A percentile compares a stretch with the other conserved stretches of the same genome.
These are phyloP conservation scores for Bombus pyrosoma DNA, from an alignment of 1,140 invertebrate species.

Conservation along the genomic window DNA sequence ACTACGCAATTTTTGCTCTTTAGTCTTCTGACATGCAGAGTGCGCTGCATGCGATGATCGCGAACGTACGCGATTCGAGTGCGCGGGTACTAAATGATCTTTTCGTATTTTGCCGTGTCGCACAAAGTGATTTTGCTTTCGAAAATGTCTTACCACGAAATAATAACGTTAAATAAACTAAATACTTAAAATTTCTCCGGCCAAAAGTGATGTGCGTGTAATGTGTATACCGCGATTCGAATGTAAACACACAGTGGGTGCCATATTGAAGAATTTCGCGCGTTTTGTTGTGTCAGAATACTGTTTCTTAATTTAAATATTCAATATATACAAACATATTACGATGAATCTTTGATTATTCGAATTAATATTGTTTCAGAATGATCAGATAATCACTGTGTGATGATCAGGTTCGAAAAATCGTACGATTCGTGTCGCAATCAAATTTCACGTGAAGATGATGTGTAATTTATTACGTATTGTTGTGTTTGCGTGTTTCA, in stretches of 20 bases:
- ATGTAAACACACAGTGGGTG: neutral
- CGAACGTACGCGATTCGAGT: neutral
- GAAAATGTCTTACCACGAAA: neutral
- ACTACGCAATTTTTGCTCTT: neutral
- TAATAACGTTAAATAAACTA: neutral
- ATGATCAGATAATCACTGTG: neutral
- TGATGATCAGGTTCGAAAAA: too few relatives aligned
- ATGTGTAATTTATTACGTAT: neutral
- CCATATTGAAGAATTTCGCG: neutral
- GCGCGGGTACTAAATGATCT: neutral
- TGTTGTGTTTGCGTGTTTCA: neutral
- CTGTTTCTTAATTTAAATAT: neutral
- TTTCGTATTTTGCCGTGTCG: neutral
- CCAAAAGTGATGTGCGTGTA: neutral
- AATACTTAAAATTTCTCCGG: neutral
- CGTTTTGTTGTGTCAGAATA: neutral
- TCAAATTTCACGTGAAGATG: too few relatives aligned
- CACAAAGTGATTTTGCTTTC: neutral
- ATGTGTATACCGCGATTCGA: neutral
- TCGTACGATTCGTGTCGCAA: neutral
- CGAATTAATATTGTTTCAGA: neutral
- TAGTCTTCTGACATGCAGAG: neutral
- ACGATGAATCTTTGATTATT: neutral
- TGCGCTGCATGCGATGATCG: neutral
- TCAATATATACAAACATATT: neutral